Percentiles rank a stretch among this genome's conserved stretches.
These are phyloP conservation scores for Ctenosaura bakeri DNA, from an alignment of 2,797 vertebrate genomes.

Conservation along the genomic window DNA sequence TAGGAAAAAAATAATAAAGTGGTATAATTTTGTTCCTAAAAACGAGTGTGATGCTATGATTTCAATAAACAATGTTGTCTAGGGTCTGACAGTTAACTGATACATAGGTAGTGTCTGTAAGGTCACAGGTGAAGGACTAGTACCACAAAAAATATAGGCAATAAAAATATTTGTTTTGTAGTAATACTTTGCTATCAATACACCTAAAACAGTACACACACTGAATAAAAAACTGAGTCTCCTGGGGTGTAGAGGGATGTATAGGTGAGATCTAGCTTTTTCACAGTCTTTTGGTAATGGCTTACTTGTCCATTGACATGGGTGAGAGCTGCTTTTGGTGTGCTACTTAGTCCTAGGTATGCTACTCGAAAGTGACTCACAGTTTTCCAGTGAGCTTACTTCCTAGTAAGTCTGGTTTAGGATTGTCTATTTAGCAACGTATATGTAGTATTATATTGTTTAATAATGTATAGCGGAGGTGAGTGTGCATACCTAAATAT, in stretches of 20 bases:
- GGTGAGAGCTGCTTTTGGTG: too few relatives aligned
- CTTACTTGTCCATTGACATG: too few relatives aligned
- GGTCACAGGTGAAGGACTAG: neutral
- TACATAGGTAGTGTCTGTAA: neutral
- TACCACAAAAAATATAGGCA: conserved; percentile 24
- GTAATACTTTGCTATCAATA: conserved; percentile 48
- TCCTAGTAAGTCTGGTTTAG: neutral
- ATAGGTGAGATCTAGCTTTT: neutral
- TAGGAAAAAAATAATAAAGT: conserved; percentile 48
- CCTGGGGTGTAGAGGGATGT: neutral
- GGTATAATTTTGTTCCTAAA: conserved; percentile 47
- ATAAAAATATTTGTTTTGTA: conserved; percentile 48
- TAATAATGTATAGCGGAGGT: neutral
- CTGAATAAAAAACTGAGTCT: neutral
- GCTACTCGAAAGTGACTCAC: neutral
- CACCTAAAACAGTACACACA: neutral
- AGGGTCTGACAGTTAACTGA: conserved; percentile 41
- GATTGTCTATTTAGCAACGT: neutral
- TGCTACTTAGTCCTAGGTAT: neutral
- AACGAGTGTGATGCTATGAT: conserved; percentile 46
- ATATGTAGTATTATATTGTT: neutral
- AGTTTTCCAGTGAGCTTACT: neutral
- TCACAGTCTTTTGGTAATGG: neutral
- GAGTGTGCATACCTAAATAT: conserved; percentile 25
- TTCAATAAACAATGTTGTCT: conserved; percentile 52